A percentile compares a stretch with the other conserved stretches of the same genome.
Conservation (phyloP, 2,888 invertebrate species). For the Salpingus planirostris region DNA sequence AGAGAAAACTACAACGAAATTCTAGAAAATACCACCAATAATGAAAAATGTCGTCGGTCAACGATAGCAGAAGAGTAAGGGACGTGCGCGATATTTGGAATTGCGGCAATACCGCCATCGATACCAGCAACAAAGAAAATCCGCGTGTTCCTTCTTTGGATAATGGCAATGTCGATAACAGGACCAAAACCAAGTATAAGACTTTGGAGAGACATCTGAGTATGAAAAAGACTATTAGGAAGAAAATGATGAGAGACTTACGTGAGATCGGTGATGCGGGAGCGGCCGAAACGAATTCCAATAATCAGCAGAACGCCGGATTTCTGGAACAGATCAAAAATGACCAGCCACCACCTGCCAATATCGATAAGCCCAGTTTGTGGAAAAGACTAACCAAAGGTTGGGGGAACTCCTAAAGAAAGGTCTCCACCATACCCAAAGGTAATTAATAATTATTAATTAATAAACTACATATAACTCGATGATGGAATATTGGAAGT, state of each 20-base stretch:
- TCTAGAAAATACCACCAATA: too few relatives aligned
- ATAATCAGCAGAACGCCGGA: conserved; percentile 29
- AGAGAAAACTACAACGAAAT: too few relatives aligned
- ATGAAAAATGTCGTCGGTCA: conserved; percentile 48
- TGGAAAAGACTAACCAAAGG: conserved; percentile 42
- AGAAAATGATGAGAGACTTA: conserved; percentile 77
- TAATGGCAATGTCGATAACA: conserved; percentile 46
- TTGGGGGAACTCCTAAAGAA: conserved; percentile 33
- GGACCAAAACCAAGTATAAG: conserved; percentile 62
- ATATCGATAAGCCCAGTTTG: conserved; percentile 41
- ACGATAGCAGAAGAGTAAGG: conserved; percentile 64
- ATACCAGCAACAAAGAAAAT: conserved; percentile 31
- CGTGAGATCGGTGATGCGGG: conserved; percentile 50
- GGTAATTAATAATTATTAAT: too few relatives aligned
- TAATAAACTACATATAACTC: too few relatives aligned
- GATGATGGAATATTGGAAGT: too few relatives aligned
- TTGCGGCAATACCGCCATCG: conserved; percentile 16
- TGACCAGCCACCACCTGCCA: conserved; percentile 40
- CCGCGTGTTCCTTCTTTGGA: conserved; percentile 32
- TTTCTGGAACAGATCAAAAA: conserved; percentile 41
- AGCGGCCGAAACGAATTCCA: conserved; percentile 26
- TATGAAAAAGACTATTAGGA: conserved; percentile 79
- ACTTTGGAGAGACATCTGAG: conserved; percentile 73
- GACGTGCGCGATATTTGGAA: conserved; percentile 57
- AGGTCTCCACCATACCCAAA: too few relatives aligned